Evolutionary conservation across 2,797 vertebrate species (phyloP).

Genomic region (Myiothlypis coronata): DNA sequence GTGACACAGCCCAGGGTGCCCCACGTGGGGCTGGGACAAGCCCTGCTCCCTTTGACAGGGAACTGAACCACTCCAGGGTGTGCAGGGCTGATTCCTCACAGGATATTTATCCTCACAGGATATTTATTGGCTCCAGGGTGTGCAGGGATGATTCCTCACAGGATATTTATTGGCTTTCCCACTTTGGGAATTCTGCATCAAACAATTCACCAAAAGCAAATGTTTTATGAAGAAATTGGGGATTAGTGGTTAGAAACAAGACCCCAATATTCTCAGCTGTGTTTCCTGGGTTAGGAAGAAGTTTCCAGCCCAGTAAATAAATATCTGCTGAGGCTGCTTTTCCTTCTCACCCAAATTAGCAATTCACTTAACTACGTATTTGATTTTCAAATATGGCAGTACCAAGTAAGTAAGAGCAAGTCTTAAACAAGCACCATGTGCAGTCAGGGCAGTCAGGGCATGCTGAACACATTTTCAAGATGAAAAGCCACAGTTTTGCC

Average conservation of each 20-base stretch:
- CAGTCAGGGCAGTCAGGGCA: neutral
- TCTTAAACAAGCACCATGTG: neutral
- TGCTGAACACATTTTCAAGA: neutral
- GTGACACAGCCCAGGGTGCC: neutral
- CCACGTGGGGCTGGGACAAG: rapidly evolving
- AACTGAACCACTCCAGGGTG: rapidly evolving
- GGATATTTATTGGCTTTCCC: neutral
- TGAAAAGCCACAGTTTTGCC: neutral
- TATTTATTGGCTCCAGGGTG: neutral
- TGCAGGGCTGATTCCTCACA: neutral
- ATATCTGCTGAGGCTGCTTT: neutral
- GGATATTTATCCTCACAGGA: rapidly evolving
- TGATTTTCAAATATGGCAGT: neutral
- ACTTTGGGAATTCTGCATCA: neutral
- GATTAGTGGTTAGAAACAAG: neutral
- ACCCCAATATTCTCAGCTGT: neutral
- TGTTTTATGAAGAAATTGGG: neutral
- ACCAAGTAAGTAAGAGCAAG: neutral
- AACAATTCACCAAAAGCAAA: neutral
- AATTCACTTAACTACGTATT: neutral
- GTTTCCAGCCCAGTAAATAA: neutral
- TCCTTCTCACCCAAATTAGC: neutral
- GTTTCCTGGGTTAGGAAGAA: neutral
- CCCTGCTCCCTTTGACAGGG: rapidly evolving
- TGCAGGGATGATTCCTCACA: too few relatives aligned